Conservation (phyloP, 2,888 invertebrate genomes). For the Eupithecia dodoneata region DNA sequence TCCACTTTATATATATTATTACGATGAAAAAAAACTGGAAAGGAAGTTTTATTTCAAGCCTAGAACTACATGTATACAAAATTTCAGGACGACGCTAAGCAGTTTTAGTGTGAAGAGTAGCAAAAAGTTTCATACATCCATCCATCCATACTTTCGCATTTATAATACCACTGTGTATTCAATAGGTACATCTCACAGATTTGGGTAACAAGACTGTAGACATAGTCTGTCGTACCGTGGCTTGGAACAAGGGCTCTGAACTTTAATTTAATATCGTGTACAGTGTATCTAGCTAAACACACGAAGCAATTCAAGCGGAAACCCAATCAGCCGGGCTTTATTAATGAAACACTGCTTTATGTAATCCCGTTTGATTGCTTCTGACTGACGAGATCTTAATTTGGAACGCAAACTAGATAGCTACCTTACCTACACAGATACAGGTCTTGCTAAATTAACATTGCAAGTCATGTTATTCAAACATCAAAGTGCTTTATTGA, state of each 20-base stretch:
- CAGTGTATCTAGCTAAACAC: not conserved
- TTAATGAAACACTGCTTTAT: constrained; percentile 26
- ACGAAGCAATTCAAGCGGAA: constrained; percentile 16
- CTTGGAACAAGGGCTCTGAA: not conserved
- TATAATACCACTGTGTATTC: too few relatives aligned
- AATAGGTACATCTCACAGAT: not conserved
- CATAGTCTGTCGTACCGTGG: not conserved
- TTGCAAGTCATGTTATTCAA: not conserved
- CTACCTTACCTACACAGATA: not conserved
- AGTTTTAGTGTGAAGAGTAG: too few relatives aligned
- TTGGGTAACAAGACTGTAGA: not conserved
- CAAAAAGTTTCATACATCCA: too few relatives aligned
- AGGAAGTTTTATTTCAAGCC: too few relatives aligned
- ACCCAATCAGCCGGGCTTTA: constrained; percentile 25
- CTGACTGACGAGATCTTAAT: constrained; percentile 20
- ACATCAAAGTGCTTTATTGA: too few relatives aligned
- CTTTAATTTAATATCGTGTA: constrained; percentile 9
- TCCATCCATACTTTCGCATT: too few relatives aligned
- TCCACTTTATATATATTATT: too few relatives aligned
- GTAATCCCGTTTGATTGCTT: constrained; percentile 25
- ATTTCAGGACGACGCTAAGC: too few relatives aligned
- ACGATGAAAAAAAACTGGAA: too few relatives aligned
- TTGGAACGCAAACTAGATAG: constrained; percentile 1
- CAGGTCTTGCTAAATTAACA: not conserved
- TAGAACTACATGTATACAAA: too few relatives aligned